Percentiles rank a stretch among this genome's conserved stretches.
These are phyloP conservation scores for Oreochromis aureus DNA, from an alignment of 2,113 vertebrate genomes.

Conservation along the genomic window DNA sequence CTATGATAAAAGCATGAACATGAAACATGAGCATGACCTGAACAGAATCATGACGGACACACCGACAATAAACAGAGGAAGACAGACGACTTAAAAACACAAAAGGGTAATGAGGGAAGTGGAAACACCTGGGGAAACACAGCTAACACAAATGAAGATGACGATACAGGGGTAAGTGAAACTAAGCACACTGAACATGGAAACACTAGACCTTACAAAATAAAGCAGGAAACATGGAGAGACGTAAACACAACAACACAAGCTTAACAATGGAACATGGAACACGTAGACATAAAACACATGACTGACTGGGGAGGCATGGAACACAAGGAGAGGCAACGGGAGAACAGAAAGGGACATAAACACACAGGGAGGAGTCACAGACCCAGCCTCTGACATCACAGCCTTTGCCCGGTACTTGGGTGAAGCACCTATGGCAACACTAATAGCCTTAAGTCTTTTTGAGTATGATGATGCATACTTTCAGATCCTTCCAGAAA, in stretches of 20 bases:
- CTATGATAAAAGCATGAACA: not conserved
- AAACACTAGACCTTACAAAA: not conserved
- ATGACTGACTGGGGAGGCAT: not conserved
- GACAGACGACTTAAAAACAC: not conserved
- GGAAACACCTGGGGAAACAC: not conserved
- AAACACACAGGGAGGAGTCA: not conserved
- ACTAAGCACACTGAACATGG: not conserved
- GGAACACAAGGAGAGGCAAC: not conserved
- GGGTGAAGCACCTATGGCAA: accelerated
- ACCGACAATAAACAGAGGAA: not conserved
- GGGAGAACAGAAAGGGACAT: not conserved
- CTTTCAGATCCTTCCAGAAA: accelerated
- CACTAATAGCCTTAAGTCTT: not conserved
- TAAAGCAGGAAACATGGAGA: not conserved
- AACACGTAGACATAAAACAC: not conserved
- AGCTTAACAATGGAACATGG: not conserved
- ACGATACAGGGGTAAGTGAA: not conserved
- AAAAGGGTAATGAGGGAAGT: not conserved
- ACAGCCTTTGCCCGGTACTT: not conserved
- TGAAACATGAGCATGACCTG: not conserved
- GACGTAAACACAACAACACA: not conserved
- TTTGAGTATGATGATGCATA: not conserved
- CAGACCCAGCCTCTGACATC: not conserved
- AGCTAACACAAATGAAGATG: not conserved
- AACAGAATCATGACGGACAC: not conserved